These are phyloP conservation scores for Sparidentex hasta DNA, from an alignment of 2,797 vertebrate species.

Conservation along the genomic window DNA sequence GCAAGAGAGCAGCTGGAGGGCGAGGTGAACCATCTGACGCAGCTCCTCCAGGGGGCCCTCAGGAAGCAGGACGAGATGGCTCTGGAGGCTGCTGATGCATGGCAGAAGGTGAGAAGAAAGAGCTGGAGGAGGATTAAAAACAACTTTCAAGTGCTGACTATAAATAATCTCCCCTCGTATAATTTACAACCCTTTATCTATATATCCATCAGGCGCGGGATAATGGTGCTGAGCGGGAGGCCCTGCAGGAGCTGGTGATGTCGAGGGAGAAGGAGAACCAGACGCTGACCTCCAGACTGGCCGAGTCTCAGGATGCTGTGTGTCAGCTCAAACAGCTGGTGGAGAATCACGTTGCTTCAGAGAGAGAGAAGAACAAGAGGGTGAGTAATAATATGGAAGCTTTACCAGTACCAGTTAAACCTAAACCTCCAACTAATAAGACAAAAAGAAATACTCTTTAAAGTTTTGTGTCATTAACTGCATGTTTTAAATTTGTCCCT, in stretches of 20 bases:
- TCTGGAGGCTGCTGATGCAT: constrained; percentile 87
- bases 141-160: neutral
- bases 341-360: constrained; percentile 91
- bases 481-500: neutral
- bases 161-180: neutral
- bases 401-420: neutral
- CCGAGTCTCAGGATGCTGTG: constrained; percentile 91
- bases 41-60: constrained; percentile 90
- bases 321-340: constrained; percentile 90
- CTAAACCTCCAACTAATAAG: neutral
- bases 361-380: constrained; percentile 97
- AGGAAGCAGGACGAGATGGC: constrained; percentile 93
- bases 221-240: constrained; percentile 87
- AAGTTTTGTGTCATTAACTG: neutral
- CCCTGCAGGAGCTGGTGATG: constrained; percentile 85
- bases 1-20: constrained; percentile 86
- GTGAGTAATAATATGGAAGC: constrained; percentile 74
- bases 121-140: neutral
- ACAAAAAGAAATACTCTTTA: neutral
- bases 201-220: constrained; percentile 84
- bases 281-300: constrained; percentile 85
- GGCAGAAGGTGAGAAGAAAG: constrained; percentile 87
- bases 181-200: neutral
- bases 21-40: constrained; percentile 88
- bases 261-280: constrained; percentile 89